A percentile compares a stretch with the other conserved stretches of the same genome.
These are phyloP conservation scores for Saturnia japonica DNA, from an alignment of 2,888 invertebrate species.

Conservation along the genomic window DNA sequence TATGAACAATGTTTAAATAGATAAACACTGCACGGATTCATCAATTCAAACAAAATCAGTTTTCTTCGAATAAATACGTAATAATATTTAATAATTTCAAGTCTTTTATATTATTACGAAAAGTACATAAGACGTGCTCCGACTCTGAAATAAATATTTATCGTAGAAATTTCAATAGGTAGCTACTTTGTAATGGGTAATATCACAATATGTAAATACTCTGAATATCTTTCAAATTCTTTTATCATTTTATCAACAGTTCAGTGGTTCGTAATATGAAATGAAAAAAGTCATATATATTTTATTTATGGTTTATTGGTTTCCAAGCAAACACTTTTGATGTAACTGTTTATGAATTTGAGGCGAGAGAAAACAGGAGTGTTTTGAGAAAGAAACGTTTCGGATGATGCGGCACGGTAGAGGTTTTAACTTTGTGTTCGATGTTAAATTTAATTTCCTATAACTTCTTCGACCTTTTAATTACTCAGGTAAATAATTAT, in stretches of 20 bases:
- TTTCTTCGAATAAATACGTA: not conserved
- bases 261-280: conserved; percentile 40
- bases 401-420: not conserved
- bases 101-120: not conserved
- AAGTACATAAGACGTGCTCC: not conserved
- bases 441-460: not conserved
- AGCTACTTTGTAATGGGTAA: conserved; percentile 10
- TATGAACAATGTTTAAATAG: not conserved
- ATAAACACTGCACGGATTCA: not conserved
- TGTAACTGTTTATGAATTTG: conserved; percentile 27
- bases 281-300: conserved; percentile 29
- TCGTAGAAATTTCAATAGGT: not conserved
- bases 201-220: conserved; percentile 20
- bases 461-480: too few species aligned
- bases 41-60: not conserved
- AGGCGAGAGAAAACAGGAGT: not conserved
- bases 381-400: not conserved
- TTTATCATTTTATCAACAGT: conserved; percentile 48
- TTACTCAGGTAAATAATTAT: not conserved
- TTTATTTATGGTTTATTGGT: conserved; percentile 48
- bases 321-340: conserved; percentile 49
- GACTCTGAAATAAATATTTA: conserved; percentile 2
- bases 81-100: not conserved
- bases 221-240: conserved; percentile 29
- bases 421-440: not conserved